Evolutionary conservation across 2,888 invertebrate species (phyloP), one percentile per base, ranked within the genome.

Genomic region (Sicus ferrugineus): DNA sequence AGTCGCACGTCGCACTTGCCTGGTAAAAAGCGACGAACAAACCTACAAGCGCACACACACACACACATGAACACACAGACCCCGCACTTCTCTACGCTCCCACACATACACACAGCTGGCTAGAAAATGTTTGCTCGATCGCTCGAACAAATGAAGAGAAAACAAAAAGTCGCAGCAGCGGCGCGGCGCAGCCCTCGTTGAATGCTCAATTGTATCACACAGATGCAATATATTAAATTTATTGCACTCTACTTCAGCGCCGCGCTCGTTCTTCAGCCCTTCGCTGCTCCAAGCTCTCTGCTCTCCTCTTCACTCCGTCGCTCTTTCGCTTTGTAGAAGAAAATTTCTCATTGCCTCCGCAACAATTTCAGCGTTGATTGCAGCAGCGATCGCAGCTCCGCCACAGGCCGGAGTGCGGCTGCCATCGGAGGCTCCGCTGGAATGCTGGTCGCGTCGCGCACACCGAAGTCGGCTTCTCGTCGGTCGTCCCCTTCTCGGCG

Each of bases 381-480:
- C 38, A 70, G 26, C 42, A 61, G 31, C 56, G 26, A 30, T 38
- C 26, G 42, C 69, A 67, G 30, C 67, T 42, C 66, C 76, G 73
- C 75, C 73, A 64, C 71, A n/a, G 3, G 6, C 28, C 19, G 7
- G 1, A 70, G 70, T 52, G 67, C 71, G 76, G 73, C 56, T 70
- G 59, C 58, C 62, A 68, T 63, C 63, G 7, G 56, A 61, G 68
- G 58, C 72, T 72, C 14, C 23, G 52, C 30, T 50, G 76, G 76
- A 76, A 76, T 76, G 76, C 72, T 72, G 73, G 74, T 67, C 67
- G 67, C 58, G 74, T 67, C 67, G 67, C 58, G 67, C 67, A 59
- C 59, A 67, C 48, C 54, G 48, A 67, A 42, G 9, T 64, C 28
- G 64, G 21, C n/a, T 46, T 42, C 42, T 38, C 11, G 26, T 56